phyloP scores from a whole-genome alignment of 2,888 invertebrate genomes.

The Drosophila mulleri region DNA sequence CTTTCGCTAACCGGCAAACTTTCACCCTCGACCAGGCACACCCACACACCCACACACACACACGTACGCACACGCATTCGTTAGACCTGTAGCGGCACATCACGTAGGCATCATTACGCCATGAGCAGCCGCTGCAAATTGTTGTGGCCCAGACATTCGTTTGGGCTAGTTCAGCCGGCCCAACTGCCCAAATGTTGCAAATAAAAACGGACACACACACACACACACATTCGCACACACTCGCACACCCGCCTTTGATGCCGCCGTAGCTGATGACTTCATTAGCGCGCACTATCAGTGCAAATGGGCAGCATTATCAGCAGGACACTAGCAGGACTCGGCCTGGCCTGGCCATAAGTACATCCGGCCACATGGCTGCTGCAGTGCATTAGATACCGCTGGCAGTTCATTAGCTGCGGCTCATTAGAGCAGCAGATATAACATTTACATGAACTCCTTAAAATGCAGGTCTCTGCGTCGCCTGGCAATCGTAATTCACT shows the following conservation, averaged over 20 bases:
- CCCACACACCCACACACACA: constrained; percentile 4
- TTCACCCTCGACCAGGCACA: constrained; percentile 54
- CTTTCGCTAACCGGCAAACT: constrained; percentile 71
- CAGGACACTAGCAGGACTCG: constrained; percentile 2
- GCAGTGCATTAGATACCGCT: constrained; percentile 69
- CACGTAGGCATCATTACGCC: constrained; percentile 80
- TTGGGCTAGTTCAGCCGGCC: constrained; percentile 20
- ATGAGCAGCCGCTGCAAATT: constrained; percentile 50
- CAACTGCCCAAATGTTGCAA: constrained; percentile 50
- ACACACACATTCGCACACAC: constrained; percentile 22
- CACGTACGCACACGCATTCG: constrained; percentile 42
- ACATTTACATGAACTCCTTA: constrained; percentile 56
- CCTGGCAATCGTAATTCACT: constrained; percentile 51
- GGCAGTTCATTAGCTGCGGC: constrained; percentile 76
- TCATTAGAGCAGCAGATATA: constrained; percentile 61
- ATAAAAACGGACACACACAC: constrained; percentile 46
- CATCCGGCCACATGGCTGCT: constrained; percentile 56
- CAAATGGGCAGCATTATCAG: constrained; percentile 66
- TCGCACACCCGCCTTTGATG: constrained; percentile 54
- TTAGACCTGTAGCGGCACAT: constrained; percentile 58
- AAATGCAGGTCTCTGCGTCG: constrained; percentile 40
- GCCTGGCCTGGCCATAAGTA: constrained; percentile 27
- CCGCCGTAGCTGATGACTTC: constrained; percentile 72
- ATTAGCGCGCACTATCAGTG: constrained; percentile 76
- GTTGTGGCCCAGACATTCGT: constrained; percentile 11